Evolutionary conservation across 1,140 invertebrate genomes (phyloP).

Genomic region (Plutomurus gul): DNA sequence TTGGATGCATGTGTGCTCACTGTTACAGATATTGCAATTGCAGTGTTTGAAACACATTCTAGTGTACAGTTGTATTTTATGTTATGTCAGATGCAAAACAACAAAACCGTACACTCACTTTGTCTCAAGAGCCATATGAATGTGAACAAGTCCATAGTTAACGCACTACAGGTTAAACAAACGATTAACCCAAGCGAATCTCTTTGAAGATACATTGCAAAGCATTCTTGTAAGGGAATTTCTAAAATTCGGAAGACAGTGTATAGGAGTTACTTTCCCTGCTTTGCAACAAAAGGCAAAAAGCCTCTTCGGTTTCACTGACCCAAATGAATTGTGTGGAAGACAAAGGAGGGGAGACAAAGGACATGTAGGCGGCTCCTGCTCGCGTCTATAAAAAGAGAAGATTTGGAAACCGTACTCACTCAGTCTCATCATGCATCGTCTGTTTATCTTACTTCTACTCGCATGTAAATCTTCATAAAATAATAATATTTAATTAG

Average conservation of each 20-base stretch:
- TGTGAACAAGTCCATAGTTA: too few species aligned
- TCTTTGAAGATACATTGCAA: too few species aligned
- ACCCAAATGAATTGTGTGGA: conserved; percentile 20
- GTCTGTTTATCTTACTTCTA: conserved; percentile 5
- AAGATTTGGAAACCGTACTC: conserved; percentile 8
- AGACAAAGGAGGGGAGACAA: neutral
- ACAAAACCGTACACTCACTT: too few species aligned
- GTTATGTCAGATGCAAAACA: too few species aligned
- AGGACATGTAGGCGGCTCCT: neutral
- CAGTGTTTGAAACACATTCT: too few species aligned
- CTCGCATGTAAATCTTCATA: conserved; percentile 11
- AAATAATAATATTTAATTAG: neutral
- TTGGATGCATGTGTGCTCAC: too few species aligned
- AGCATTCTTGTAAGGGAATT: conserved; percentile 5
- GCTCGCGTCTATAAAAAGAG: conserved; percentile 16
- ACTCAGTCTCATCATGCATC: conserved; percentile 30
- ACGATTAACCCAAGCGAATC: too few species aligned
- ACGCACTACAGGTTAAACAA: too few species aligned
- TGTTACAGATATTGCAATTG: too few species aligned
- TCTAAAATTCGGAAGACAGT: conserved; percentile 33
- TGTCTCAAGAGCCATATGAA: too few species aligned
- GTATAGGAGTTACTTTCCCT: conserved; percentile 2
- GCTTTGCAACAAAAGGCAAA: neutral
- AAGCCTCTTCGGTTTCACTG: conserved; percentile 21
- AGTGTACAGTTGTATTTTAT: too few species aligned